phyloP scores from a whole-genome alignment of 2,797 vertebrate species.

The Hoplostethus atlanticus region DNA sequence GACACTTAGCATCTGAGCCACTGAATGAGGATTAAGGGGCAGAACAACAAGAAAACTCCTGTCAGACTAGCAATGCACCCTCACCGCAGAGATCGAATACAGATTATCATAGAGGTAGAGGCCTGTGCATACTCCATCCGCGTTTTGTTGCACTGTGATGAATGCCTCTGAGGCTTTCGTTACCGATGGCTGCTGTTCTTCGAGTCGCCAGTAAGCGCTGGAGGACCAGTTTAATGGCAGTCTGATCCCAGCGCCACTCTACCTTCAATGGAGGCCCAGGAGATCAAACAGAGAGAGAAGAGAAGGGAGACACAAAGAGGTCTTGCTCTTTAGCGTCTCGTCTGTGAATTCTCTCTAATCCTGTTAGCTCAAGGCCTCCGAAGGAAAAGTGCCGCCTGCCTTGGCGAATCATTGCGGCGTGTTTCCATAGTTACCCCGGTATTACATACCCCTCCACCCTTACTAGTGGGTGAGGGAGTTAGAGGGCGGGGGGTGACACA shows the following conservation, averaged over 20 bases:
- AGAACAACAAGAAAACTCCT: background rate
- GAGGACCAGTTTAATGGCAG: background rate
- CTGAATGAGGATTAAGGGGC: conserved; percentile 22
- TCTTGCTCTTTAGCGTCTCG: conserved; percentile 41
- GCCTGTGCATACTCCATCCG: too few species aligned
- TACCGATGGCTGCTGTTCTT: background rate
- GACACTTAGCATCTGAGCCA: conserved; percentile 15
- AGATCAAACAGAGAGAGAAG: conserved; percentile 11
- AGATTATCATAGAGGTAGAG: too few species aligned
- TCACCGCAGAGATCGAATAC: too few species aligned
- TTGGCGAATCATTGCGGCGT: conserved; percentile 41
- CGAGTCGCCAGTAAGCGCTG: background rate
- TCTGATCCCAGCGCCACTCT: background rate
- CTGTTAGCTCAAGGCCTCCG: conserved; percentile 56
- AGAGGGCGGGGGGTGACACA: background rate
- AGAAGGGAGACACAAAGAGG: conserved; percentile 26
- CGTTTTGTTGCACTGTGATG: background rate
- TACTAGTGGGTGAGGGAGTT: conserved; percentile 17
- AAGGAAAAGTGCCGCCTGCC: conserved; percentile 36
- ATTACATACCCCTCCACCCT: conserved; percentile 13
- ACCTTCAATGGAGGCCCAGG: background rate
- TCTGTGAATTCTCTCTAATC: conserved; percentile 59
- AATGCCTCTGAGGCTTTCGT: background rate
- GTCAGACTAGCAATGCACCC: background rate
- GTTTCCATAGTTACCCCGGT: conserved; percentile 76